Percentiles rank a stretch among this genome's conserved stretches.
phyloP scores from a whole-genome alignment of 64 coral and sea anemone genomes.

The Acropora tenuis region DNA sequence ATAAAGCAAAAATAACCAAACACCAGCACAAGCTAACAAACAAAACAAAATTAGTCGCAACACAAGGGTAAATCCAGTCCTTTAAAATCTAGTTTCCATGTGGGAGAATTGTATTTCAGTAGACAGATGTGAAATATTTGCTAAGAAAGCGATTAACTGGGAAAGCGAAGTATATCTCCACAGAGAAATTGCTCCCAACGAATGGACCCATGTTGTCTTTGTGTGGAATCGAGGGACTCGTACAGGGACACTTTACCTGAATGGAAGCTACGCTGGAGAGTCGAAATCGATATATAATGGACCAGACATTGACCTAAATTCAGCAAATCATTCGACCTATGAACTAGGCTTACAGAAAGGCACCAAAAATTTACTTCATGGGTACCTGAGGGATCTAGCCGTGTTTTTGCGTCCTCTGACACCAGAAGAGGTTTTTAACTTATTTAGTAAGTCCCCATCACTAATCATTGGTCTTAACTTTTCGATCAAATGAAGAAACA shows the following conservation, averaged over 20 bases:
- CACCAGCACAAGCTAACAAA: too few relatives aligned
- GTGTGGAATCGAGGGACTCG: conserved; percentile 39
- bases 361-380: conserved; percentile 46
- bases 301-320: conserved; percentile 41
- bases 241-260: conserved; percentile 8
- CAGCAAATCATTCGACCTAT: conserved; percentile 60
- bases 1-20: too few relatives aligned
- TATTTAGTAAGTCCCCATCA: conserved; percentile 49
- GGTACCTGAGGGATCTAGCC: conserved; percentile 70
- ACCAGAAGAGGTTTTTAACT: neutral
- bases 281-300: neutral
- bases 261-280: neutral
- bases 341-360: conserved; percentile 80
- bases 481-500: too few relatives aligned
- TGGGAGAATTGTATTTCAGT: too few relatives aligned
- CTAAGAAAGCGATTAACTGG: too few relatives aligned
- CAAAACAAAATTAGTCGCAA: too few relatives aligned
- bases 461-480: too few relatives aligned
- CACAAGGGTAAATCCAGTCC: too few relatives aligned
- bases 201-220: conserved; percentile 28
- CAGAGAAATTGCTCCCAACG: neutral
- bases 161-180: too few relatives aligned
- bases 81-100: too few relatives aligned
- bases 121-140: too few relatives aligned
- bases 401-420: conserved; percentile 50